Conservation (phyloP, 1,140 invertebrate genomes). For the Brachionus koreanus region DNA sequence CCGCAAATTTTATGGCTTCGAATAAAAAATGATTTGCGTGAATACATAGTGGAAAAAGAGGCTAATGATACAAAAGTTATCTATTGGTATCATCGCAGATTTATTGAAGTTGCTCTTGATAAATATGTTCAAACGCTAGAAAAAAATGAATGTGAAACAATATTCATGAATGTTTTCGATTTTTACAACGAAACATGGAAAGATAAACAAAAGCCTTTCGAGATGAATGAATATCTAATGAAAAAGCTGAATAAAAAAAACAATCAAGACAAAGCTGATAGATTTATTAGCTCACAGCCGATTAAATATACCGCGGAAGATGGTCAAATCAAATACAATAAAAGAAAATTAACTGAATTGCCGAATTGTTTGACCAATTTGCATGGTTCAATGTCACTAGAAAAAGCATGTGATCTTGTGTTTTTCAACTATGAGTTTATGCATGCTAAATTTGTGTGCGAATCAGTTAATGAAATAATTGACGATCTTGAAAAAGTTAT, state of each 20-base stretch:
- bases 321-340: constrained; percentile 19
- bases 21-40: constrained; percentile 64
- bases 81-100: constrained; percentile 44
- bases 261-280: not conserved
- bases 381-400: not conserved
- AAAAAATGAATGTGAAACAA: not conserved
- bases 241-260: not conserved
- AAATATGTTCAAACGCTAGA: not conserved
- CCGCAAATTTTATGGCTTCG: constrained; percentile 65
- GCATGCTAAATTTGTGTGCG: constrained; percentile 23
- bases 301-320: not conserved
- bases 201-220: constrained; percentile 33
- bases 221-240: not conserved
- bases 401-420: constrained; percentile 13
- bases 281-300: not conserved
- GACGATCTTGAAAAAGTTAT: constrained; percentile 10
- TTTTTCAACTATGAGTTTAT: constrained; percentile 43
- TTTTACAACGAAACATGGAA: constrained; percentile 45
- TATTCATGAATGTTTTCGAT: constrained; percentile 33
- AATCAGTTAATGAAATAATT: constrained; percentile 24
- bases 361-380: constrained; percentile 17
- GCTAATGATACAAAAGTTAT: constrained; percentile 57
- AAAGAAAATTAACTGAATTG: constrained; percentile 41
- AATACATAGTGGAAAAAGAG: constrained; percentile 66
- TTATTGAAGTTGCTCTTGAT: constrained; percentile 27